These are phyloP conservation scores for Ursus arctos DNA, from an alignment of 2,113 vertebrate genomes.

Conservation along the genomic window DNA sequence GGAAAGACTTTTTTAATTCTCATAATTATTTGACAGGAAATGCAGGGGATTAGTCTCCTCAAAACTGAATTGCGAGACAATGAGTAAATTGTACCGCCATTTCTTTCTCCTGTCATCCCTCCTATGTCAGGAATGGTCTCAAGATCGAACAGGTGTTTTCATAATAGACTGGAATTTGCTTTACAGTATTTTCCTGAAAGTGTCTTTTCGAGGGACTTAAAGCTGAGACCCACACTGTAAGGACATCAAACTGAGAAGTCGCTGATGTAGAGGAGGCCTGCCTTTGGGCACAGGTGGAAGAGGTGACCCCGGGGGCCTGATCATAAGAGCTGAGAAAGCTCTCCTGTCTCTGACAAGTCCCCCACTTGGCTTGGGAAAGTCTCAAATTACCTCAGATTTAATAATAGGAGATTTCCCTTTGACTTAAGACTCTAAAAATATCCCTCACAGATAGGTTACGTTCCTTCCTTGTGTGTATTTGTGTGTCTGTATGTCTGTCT, in stretches of 20 bases:
- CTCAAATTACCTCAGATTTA: background rate
- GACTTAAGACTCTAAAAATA: background rate
- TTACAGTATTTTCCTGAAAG: conserved; percentile 55
- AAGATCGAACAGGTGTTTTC: conserved; percentile 62
- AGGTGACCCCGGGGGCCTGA: background rate
- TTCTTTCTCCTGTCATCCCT: conserved; percentile 70
- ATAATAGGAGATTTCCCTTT: background rate
- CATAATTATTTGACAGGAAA: conserved; percentile 82
- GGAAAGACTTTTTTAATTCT: conserved; percentile 71
- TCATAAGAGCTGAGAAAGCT: background rate
- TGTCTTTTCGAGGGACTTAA: conserved; percentile 26
- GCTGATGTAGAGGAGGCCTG: background rate
- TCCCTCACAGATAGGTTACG: background rate
- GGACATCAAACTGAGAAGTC: conserved; percentile 17
- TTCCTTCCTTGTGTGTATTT: background rate
- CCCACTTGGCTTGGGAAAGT: background rate
- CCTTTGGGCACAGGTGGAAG: background rate
- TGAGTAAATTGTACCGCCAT: conserved; percentile 77
- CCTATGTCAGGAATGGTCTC: conserved; percentile 58
- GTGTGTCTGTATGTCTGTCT: background rate
- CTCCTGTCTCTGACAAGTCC: no score
- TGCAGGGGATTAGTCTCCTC: conserved; percentile 61
- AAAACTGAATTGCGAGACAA: conserved; percentile 66
- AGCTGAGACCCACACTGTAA: conserved; percentile 4
- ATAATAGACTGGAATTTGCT: conserved; percentile 70